Conservation (phyloP, 2,888 invertebrate species). For the Camptogramma bilineatum region DNA sequence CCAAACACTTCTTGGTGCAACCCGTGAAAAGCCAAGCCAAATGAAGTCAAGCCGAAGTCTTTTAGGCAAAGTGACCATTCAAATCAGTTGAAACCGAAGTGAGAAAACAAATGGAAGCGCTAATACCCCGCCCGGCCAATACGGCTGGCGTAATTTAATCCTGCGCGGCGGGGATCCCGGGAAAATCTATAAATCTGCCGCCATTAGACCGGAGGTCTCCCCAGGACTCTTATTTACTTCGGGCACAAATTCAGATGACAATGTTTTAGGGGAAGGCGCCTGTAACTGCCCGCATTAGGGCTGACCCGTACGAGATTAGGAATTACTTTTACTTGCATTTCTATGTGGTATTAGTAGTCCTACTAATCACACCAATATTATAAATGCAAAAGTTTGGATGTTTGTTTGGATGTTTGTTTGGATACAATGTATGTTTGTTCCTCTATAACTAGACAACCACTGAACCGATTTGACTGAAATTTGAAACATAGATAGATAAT, state of each 20-base stretch:
- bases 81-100: constrained; percentile 69
- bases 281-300: constrained; percentile 77
- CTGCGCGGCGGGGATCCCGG: constrained; percentile 80
- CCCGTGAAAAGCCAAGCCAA: too few relatives aligned
- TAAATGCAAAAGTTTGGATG: too few relatives aligned
- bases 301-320: constrained; percentile 45
- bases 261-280: constrained; percentile 84
- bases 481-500: too few relatives aligned
- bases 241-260: constrained; percentile 86
- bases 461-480: too few relatives aligned
- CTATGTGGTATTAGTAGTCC: too few relatives aligned
- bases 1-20: too few relatives aligned
- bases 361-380: too few relatives aligned
- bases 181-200: constrained; percentile 86
- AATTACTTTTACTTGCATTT: constrained; percentile 6
- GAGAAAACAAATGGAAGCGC: constrained; percentile 80
- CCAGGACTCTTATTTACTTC: constrained; percentile 85
- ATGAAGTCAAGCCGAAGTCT: constrained; percentile 45
- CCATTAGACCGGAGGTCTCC: constrained; percentile 80
- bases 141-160: constrained; percentile 83
- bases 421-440: too few relatives aligned
- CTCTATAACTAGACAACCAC: too few relatives aligned
- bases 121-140: constrained; percentile 82
- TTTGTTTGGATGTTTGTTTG: too few relatives aligned
- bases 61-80: constrained; percentile 65